Percentiles rank a stretch among this genome's conserved stretches.
Evolutionary conservation across 2,797 vertebrate genomes (phyloP).

Genomic region (Ctenosaura bakeri): DNA sequence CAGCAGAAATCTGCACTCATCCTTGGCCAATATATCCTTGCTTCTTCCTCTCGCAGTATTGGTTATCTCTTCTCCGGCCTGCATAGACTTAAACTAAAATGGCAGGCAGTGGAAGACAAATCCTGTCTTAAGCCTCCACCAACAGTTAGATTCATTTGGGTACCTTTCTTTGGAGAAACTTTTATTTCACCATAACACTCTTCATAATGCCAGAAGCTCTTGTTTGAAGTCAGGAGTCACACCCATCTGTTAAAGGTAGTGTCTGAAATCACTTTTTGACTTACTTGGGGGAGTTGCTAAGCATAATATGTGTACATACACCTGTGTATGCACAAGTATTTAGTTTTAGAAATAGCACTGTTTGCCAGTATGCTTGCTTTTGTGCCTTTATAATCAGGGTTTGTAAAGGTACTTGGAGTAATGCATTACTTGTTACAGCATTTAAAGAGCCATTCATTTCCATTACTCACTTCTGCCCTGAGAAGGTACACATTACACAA

Average conservation of each 20-base stretch:
- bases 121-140: neutral
- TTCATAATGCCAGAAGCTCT: neutral
- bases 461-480: too few relatives aligned
- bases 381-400: neutral
- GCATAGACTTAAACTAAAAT: neutral
- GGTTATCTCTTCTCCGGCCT: neutral
- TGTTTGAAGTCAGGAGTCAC: neutral
- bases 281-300: neutral
- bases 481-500: too few relatives aligned
- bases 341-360: neutral
- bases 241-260: neutral
- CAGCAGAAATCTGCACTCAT: slow-evolving; percentile 9
- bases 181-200: neutral
- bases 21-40: neutral
- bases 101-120: neutral
- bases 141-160: neutral
- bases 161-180: neutral
- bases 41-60: neutral
- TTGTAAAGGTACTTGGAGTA: too few relatives aligned
- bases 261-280: neutral
- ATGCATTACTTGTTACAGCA: too few relatives aligned
- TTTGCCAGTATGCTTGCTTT: neutral
- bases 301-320: neutral
- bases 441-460: too few relatives aligned
- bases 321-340: neutral